These are phyloP conservation scores for Halesus radiatus DNA, from an alignment of 1,140 invertebrate species.

Conservation along the genomic window DNA sequence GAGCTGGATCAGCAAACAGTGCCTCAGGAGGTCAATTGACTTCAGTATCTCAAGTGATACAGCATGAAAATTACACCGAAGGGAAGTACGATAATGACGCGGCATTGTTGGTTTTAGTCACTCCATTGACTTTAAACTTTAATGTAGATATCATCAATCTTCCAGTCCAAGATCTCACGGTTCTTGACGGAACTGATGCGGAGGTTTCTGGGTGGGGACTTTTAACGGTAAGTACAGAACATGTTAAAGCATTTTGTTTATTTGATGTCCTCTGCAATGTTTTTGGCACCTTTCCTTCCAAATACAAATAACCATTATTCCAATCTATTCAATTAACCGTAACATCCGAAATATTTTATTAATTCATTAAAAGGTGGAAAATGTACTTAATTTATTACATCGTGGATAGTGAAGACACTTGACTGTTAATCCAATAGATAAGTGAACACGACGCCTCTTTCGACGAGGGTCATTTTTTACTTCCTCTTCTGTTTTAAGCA, in stretches of 20 bases:
- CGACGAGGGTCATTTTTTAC: too few species aligned
- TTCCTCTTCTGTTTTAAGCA: too few species aligned
- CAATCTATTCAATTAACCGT: too few species aligned
- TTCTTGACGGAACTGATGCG: conserved; percentile 56
- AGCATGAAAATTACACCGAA: conserved; percentile 41
- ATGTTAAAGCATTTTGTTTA: background rate
- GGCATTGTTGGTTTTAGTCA: conserved; percentile 34
- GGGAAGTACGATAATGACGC: conserved; percentile 45
- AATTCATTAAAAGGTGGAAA: too few species aligned
- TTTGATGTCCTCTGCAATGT: too few species aligned
- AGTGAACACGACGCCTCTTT: too few species aligned
- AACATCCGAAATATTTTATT: too few species aligned
- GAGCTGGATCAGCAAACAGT: conserved; percentile 46
- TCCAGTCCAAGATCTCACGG: conserved; percentile 50
- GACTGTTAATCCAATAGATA: too few species aligned
- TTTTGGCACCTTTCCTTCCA: too few species aligned
- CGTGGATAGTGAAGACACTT: too few species aligned
- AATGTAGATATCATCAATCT: conserved; percentile 40
- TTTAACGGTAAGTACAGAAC: conserved; percentile 36
- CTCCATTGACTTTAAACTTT: conserved; percentile 20
- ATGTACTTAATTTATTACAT: too few species aligned
- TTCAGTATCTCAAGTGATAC: conserved; percentile 26
- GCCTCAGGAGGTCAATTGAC: conserved; percentile 48
- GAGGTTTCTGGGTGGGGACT: conserved; percentile 66
- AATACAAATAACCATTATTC: too few species aligned